These are phyloP conservation scores for Ataeniobius toweri DNA, from an alignment of 2,797 vertebrate species.

Conservation along the genomic window DNA sequence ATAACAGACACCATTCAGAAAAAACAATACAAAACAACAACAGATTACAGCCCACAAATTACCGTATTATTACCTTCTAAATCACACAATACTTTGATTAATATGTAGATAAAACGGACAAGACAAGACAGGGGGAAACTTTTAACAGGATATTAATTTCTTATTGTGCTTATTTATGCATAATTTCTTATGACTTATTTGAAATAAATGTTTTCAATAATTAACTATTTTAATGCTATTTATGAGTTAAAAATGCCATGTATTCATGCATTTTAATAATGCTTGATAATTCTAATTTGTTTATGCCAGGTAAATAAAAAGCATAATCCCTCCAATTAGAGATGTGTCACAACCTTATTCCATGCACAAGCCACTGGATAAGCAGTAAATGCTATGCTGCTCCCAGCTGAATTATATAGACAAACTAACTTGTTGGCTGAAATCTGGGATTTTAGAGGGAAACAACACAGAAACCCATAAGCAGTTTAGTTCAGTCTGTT, in stretches of 20 bases:
- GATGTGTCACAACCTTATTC: background rate
- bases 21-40: background rate
- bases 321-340: background rate
- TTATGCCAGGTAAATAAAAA: background rate
- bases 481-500: constrained; percentile 65
- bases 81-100: constrained; percentile 1
- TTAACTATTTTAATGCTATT: background rate
- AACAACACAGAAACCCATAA: constrained; percentile 35
- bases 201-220: background rate
- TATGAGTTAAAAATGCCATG: background rate
- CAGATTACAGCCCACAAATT: constrained; percentile 31
- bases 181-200: background rate
- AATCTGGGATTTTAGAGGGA: constrained; percentile 11
- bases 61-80: background rate
- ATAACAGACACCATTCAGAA: constrained; percentile 25
- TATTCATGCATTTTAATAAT: background rate
- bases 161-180: constrained; percentile 1
- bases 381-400: constrained; percentile 15
- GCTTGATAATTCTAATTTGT: background rate
- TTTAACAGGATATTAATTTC: background rate
- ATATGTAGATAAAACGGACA: background rate
- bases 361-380: background rate
- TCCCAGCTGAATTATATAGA: background rate
- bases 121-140: background rate
- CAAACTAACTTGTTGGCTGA: constrained; percentile 29